Percentiles rank a stretch among this genome's conserved stretches.
Evolutionary conservation across 1,140 invertebrate genomes (phyloP).

Genomic region (Caenorhabditis briggsae): DNA sequence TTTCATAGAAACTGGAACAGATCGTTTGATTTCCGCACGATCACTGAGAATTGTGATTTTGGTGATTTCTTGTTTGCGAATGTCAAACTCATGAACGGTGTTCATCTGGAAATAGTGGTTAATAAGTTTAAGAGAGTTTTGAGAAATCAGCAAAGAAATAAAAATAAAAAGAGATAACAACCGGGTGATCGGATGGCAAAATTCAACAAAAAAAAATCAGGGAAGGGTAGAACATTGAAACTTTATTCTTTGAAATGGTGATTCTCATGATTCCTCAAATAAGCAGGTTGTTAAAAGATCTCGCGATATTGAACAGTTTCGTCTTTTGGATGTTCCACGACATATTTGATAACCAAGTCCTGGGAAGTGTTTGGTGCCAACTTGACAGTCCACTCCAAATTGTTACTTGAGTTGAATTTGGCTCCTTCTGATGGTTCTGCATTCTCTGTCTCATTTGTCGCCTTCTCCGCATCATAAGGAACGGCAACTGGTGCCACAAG

Average conservation of each 20-base stretch:
- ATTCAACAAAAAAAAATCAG: background rate
- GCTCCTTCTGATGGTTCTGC: slow-evolving; percentile 66
- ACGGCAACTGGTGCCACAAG: slow-evolving; percentile 65
- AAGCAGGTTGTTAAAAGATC: slow-evolving; percentile 14
- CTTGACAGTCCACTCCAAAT: slow-evolving; percentile 78
- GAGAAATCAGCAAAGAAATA: background rate
- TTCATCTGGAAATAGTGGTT: background rate
- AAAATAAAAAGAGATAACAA: background rate
- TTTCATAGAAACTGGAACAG: background rate
- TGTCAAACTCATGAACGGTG: slow-evolving; percentile 29
- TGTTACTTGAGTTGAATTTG: slow-evolving; percentile 75
- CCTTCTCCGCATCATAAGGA: slow-evolving; percentile 61
- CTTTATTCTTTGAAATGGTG: background rate
- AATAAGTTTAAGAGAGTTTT: background rate
- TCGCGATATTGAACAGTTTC: slow-evolving; percentile 70
- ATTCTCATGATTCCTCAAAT: background rate
- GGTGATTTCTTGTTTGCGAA: slow-evolving; percentile 27
- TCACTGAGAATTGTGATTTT: slow-evolving; percentile 47
- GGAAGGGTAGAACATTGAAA: background rate
- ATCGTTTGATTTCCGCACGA: slow-evolving; percentile 20
- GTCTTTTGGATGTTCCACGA: slow-evolving; percentile 76
- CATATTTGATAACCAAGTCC: slow-evolving; percentile 73
- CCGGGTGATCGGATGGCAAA: background rate
- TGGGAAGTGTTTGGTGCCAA: slow-evolving; percentile 61
- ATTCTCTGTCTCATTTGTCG: slow-evolving; percentile 26